A percentile compares a stretch with the other conserved stretches of the same genome.
phyloP scores from a whole-genome alignment of 2,888 invertebrate species.

The Leptopilina drosophilae region DNA sequence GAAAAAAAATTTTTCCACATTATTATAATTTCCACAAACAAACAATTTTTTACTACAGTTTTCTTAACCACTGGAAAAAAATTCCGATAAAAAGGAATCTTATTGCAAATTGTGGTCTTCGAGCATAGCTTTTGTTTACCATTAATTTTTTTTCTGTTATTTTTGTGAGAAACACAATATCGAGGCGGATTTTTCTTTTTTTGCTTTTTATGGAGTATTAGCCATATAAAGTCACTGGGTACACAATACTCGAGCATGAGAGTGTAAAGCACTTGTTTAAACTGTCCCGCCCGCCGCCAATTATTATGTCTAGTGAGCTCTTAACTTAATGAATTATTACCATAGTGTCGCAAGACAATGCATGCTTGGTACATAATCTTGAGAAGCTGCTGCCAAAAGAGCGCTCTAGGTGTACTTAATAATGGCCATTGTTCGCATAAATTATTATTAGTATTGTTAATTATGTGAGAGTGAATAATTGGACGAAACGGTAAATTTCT shows the following conservation, averaged over 20 bases:
- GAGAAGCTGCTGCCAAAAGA: slow-evolving; percentile 35
- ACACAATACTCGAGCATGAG: not conserved
- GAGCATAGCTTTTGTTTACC: too few species aligned
- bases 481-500: not conserved
- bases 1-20: not conserved
- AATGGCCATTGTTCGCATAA: slow-evolving; percentile 8
- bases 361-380: slow-evolving; percentile 30
- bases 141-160: too few species aligned
- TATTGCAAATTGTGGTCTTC: too few species aligned
- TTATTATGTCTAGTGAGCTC: slow-evolving; percentile 38
- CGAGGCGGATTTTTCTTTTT: not conserved
- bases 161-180: not conserved
- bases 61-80: too few species aligned
- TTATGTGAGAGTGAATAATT: not conserved
- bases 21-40: not conserved
- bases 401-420: slow-evolving; percentile 13
- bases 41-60: not conserved
- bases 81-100: too few species aligned
- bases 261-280: slow-evolving; percentile 28
- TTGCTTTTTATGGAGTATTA: not conserved
- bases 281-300: slow-evolving; percentile 32
- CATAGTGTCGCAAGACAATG: slow-evolving; percentile 34
- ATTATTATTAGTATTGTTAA: slow-evolving; percentile 28
- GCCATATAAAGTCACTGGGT: not conserved
- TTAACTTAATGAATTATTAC: slow-evolving; percentile 29